phyloP scores from a whole-genome alignment of 2,888 invertebrate species.

The Thymelicus lineola region DNA sequence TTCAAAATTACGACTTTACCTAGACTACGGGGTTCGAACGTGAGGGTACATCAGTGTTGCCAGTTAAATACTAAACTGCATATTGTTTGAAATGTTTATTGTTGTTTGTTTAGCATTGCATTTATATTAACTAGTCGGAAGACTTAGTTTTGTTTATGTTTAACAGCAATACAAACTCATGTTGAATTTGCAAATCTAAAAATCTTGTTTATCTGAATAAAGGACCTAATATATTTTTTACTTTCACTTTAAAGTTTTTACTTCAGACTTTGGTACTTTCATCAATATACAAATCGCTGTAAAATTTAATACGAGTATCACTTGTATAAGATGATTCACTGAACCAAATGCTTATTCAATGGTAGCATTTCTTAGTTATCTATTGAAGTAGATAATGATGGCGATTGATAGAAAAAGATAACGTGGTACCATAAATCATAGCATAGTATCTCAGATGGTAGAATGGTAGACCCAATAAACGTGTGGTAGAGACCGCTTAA shows the following conservation, averaged over 20 bases:
- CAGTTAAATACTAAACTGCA: slow-evolving; percentile 59
- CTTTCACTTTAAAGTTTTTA: background rate
- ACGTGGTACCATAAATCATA: slow-evolving; percentile 21
- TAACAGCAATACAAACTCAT: background rate
- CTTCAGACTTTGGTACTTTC: background rate
- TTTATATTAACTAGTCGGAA: slow-evolving; percentile 1
- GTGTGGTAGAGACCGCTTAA: background rate
- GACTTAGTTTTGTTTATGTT: background rate
- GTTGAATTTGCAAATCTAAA: too few species aligned
- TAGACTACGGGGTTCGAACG: slow-evolving; percentile 59
- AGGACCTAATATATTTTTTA: too few species aligned
- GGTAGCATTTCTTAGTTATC: slow-evolving; percentile 16
- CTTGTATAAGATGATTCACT: slow-evolving; percentile 1
- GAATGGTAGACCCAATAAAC: background rate
- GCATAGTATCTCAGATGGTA: slow-evolving; percentile 2
- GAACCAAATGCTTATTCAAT: slow-evolving; percentile 16
- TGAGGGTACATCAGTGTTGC: slow-evolving; percentile 70
- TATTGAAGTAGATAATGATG: slow-evolving; percentile 9
- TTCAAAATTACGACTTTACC: slow-evolving; percentile 41
- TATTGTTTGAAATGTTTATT: slow-evolving; percentile 20
- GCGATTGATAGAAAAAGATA: slow-evolving; percentile 32
- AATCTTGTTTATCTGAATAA: too few species aligned
- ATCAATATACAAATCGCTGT: background rate
- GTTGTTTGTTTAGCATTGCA: slow-evolving; percentile 21
- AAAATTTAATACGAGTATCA: too few species aligned